These are phyloP conservation scores for Halocynthia aurantium DNA, from an alignment of 23 tunicate species.

Conservation along the genomic window DNA sequence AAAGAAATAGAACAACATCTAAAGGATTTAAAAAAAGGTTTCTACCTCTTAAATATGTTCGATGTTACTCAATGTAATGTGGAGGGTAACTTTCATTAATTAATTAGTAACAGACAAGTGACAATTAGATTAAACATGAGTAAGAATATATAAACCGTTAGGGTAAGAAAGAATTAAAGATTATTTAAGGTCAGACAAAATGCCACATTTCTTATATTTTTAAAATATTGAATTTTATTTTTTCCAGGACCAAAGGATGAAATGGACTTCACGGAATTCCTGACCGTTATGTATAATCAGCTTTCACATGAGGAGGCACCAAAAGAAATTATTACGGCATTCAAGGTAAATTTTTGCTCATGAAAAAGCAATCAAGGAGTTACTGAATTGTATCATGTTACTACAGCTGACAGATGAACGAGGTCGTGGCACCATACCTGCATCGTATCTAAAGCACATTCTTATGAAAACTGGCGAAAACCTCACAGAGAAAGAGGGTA, in stretches of 20 bases:
- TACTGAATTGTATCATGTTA: background rate
- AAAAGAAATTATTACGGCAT: constrained; percentile 52
- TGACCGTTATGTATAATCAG: constrained; percentile 75
- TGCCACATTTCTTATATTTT: too few relatives aligned
- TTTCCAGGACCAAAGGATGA: constrained; percentile 50
- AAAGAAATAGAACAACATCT: constrained; percentile 52
- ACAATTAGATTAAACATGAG: too few relatives aligned
- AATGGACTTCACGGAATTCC: constrained; percentile 85
- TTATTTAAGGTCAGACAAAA: too few relatives aligned
- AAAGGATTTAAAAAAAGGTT: constrained; percentile 35
- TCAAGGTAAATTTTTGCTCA: constrained; percentile 24
- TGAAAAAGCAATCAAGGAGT: background rate
- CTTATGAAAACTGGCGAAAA: constrained; percentile 86
- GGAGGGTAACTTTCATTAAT: too few relatives aligned
- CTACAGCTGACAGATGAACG: constrained; percentile 29
- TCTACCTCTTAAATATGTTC: background rate
- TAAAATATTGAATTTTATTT: too few relatives aligned
- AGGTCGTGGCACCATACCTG: constrained; percentile 51
- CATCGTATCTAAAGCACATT: constrained; percentile 34
- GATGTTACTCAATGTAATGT: too few relatives aligned
- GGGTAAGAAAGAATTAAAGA: too few relatives aligned
- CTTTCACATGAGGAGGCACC: constrained; percentile 39
- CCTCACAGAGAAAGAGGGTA: constrained; percentile 59
- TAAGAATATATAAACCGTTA: too few relatives aligned
- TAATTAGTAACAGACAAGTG: too few relatives aligned